Base-by-base conservation (phyloP, 2,113 vertebrate genomes). In the Carassius gibelio region DNA sequence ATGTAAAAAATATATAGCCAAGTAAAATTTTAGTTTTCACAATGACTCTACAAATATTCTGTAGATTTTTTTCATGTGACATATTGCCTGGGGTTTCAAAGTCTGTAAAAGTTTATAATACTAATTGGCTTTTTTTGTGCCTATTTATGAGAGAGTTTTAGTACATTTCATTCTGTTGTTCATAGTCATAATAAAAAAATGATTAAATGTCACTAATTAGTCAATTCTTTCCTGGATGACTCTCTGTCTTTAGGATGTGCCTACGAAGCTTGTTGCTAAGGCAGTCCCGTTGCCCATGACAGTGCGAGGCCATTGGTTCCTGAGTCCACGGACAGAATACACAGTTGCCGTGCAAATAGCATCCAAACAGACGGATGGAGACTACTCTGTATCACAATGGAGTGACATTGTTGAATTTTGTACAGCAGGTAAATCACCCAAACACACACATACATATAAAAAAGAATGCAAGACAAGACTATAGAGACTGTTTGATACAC, bases 321-420 rank as follows among this genome's bases (percentile, higher is more conserved):
- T 99, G 93, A 99, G 98, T 93, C 98, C 98, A n/a, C 95, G 98
- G 88, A 99, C 98, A 0, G 98, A 99, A 85, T 99, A 99, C 93
- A 99, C 98, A 0, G 98, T 99, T 1, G 97, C 98, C 0, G 98
- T 98, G 87, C 98, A 99, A 92, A 99, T 97, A 0, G 98, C 98
- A 2, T 97, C 97, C 0, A 99, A 98, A 90, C 98, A 99, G 92
- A 93, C 96, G 0, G 98, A 99, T 19, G 97, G 98, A 0, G 98
- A 99, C 89, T 99, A 99, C 5, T 93, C 97, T 0, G 97, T 99
- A 10, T 99, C 98, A 0, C 98, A 99, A 91, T 99, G 98, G 98
- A 99, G 98, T 15, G 97, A 99, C 90, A 99, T 99, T 91, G 95
- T 99, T 21, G 97, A 99, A 93, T 99, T 99, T 90, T 99, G 98